Base-by-base conservation (phyloP, 1,140 invertebrate genomes). In the Aphaenogaster ashmeadi region DNA sequence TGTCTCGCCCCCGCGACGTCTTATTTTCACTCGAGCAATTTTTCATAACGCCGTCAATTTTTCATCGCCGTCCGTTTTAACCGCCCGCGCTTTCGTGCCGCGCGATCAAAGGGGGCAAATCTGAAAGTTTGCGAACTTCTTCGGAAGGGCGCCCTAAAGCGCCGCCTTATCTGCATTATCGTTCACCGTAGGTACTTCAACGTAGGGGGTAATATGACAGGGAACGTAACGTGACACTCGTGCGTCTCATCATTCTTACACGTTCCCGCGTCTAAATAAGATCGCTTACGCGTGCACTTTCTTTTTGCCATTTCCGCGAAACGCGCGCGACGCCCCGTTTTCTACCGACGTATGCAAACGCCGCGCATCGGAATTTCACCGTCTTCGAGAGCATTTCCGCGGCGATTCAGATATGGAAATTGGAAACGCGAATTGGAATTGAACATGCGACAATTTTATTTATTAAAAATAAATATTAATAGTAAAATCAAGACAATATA, bases 401-500 rank as follows among this genome's bases (percentile, higher is more conserved):
- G n/a, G 2, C 36, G 15, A 71, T 72, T 71, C 66, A 44, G n/a
- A 41, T n/a, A n/a, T n/a, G 15, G 4, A 58, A 58, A 41, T 72
- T 7, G 56, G 18, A 38, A 52, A 52, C 44, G 44, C 60, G 74
- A 38, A 69, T 80, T 54, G 33, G 56, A 18, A 38, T 21, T 33
- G 58, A 81, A 56, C n/a, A 13, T 11, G 33, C 60, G 21, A 41
- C 50, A 44, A 71, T 88, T 78, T 54, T 64, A 62, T 71, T 79
- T 66, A 21, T 62, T 58, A 27, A 27, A 27, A 27, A 27, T 27
- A 27, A 27, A 27, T 27, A 27, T 27, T 27, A 27, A 27, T 27
- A 27, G 27, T 27, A 27, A 27, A 27, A 27, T 27, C 27, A 27
- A 27, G 27, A 27, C 27, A 27, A 27, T 27, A 27, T 27, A 27